Evolutionary conservation across 2,888 invertebrate genomes (phyloP).

Genomic region (Phortica magna): DNA sequence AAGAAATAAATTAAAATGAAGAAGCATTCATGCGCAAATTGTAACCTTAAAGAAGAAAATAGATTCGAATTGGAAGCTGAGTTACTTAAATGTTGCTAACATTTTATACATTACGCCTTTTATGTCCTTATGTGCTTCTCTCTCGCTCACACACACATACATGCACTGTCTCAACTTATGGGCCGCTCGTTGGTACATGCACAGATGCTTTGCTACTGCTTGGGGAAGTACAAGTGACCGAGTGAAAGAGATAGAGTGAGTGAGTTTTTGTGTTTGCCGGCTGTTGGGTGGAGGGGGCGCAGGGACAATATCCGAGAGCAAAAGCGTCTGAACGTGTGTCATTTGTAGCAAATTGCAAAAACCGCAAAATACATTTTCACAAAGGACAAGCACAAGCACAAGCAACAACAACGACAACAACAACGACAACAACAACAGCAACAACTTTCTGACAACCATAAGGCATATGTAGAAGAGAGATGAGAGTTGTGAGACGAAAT

Average conservation of each 20-base stretch:
- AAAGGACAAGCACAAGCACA: constrained; percentile 63
- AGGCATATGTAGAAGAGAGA: too few relatives aligned
- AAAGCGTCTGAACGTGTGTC: constrained; percentile 62
- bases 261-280: not conserved
- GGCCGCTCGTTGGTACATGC: too few relatives aligned
- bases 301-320: constrained; percentile 10
- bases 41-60: constrained; percentile 38
- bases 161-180: not conserved
- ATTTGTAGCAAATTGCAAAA: constrained; percentile 75
- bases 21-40: too few relatives aligned
- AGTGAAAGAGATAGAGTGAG: not conserved
- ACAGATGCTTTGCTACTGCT: too few relatives aligned
- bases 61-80: too few relatives aligned
- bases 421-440: not conserved
- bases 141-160: not conserved
- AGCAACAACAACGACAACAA: constrained; percentile 38
- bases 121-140: not conserved
- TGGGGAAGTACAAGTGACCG: too few relatives aligned
- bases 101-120: not conserved
- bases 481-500: too few relatives aligned
- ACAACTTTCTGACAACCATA: too few relatives aligned
- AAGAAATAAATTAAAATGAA: too few relatives aligned
- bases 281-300: constrained; percentile 25
- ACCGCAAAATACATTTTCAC: constrained; percentile 73
- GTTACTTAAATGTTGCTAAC: too few relatives aligned